Percentiles rank a stretch among this genome's conserved stretches.
These are phyloP conservation scores for Lucilia cuprina DNA, from an alignment of 1,140 invertebrate genomes.

Conservation along the genomic window DNA sequence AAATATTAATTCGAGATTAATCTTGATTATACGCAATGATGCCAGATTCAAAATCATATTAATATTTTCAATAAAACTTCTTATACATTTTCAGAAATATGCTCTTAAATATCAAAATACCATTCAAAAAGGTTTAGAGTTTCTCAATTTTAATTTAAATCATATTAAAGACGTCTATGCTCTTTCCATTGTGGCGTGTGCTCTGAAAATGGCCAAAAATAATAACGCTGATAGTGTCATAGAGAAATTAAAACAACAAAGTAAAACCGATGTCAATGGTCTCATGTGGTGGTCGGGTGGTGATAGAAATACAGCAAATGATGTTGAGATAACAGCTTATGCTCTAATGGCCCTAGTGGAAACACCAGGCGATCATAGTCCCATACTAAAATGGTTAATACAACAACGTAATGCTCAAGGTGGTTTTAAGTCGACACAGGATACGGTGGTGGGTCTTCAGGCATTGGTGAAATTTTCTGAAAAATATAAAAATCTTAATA, in stretches of 20 bases:
- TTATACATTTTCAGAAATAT: slow-evolving; percentile 45
- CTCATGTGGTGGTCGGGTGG: slow-evolving; percentile 56
- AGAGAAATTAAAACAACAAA: slow-evolving; percentile 42
- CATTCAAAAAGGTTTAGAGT: slow-evolving; percentile 81
- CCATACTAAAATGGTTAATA: slow-evolving; percentile 72
- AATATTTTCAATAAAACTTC: too few relatives aligned
- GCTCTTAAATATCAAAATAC: slow-evolving; percentile 68
- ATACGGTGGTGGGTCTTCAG: slow-evolving; percentile 70
- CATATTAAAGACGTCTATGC: slow-evolving; percentile 78
- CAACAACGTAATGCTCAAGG: slow-evolving; percentile 75
- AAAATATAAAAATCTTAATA: slow-evolving; percentile 49
- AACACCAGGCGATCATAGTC: slow-evolving; percentile 66
- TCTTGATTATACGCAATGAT: too few relatives aligned
- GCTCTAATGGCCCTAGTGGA: slow-evolving; percentile 72
- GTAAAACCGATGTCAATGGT: slow-evolving; percentile 45
- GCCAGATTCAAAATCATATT: too few relatives aligned
- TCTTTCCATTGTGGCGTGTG: slow-evolving; percentile 78
- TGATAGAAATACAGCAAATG: slow-evolving; percentile 67
- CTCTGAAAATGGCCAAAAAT: slow-evolving; percentile 78
- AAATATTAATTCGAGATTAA: too few relatives aligned
- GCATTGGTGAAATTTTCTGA: slow-evolving; percentile 69
- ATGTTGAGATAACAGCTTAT: slow-evolving; percentile 82
- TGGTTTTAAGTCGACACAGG: slow-evolving; percentile 77
- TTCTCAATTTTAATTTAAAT: slow-evolving; percentile 76
- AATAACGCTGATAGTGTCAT: slow-evolving; percentile 46